Evolutionary conservation across 2,888 invertebrate species (phyloP), one percentile per base, ranked within the genome.

Genomic region (Dromius quadrimaculatus): DNA sequence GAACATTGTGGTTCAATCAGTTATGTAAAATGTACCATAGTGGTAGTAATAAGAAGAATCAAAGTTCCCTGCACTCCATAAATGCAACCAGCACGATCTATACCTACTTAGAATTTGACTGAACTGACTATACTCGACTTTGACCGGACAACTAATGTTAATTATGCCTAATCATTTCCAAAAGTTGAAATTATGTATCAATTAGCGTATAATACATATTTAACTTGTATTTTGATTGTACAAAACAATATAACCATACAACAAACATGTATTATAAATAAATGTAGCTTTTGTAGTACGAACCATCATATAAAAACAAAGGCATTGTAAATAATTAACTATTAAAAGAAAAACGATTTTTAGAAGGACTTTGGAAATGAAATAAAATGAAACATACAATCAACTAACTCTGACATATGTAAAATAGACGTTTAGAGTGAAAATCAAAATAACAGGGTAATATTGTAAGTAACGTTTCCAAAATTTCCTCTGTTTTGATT

Each of bases 341-440:
- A 68, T 59, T 61, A 62, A 11, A 59, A 59, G 62, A n/a, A 13
- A 28, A 62, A 19, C 38, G 23, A 41, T 62, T 62, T 62, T 17
- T 41, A 41, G 50, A 54, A 41, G 54, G 15, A 54, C 23, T 20
- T 47, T 59, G 13, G 15, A 17, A 68, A 59, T 41, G 41, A 59
- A 68, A 68, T 68, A 68, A 68, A 68, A 68, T 68, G 68, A 68
- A 68, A 68, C 68, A 68, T 68, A 68, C 68, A 68, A 59, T 68
- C 68, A n/a, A 68, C 54, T 68, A 43, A 59, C 38, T 59, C 66
- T 68, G 68, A 59, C 59, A 59, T 57, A 66, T 65, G 50, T 50
- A 57, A 54, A 68, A 68, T 43, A 59, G 59, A 43, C 19, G 57
- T 68, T 59, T 68, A 59, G 57, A 68, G 68, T 59, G 68, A 59